These are phyloP conservation scores for Neolamprologus hecqui DNA, from an alignment of 2,113 vertebrate genomes.

Conservation along the genomic window DNA sequence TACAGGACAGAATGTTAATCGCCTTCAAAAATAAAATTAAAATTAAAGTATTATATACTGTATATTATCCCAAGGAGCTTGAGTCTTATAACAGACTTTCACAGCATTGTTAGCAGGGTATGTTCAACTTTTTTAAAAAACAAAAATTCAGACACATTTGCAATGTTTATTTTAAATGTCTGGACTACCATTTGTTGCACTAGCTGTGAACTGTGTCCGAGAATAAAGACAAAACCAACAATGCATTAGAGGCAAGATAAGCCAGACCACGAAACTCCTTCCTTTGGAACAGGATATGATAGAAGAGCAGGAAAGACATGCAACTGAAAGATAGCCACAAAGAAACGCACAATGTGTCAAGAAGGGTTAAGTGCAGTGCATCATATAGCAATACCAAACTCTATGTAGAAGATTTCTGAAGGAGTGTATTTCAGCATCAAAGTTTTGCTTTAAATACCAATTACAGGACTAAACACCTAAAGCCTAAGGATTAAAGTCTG, in stretches of 20 bases:
- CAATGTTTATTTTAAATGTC: neutral
- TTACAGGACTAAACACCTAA: neutral
- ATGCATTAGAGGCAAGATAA: slow-evolving; percentile 34
- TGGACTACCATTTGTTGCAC: neutral
- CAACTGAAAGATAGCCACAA: slow-evolving; percentile 1
- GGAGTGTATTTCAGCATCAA: neutral
- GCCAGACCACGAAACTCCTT: neutral
- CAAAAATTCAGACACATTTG: neutral
- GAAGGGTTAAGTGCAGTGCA: neutral
- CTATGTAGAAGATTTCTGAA: neutral
- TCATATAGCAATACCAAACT: neutral
- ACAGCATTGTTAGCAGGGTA: neutral
- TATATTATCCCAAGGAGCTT: neutral
- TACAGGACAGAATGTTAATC: neutral
- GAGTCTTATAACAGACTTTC: accelerated
- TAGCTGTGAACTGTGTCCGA: neutral
- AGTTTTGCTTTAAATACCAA: neutral
- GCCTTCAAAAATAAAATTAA: too few species aligned
- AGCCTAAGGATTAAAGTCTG: neutral
- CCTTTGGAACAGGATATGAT: slow-evolving; percentile 57
- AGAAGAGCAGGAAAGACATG: slow-evolving; percentile 50
- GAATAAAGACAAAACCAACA: neutral
- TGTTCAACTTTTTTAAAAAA: neutral
- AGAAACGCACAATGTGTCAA: neutral
- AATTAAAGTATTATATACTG: neutral